Evolutionary conservation across 2,888 invertebrate genomes (phyloP), one percentile per base, ranked within the genome.

Genomic region (Buathra laborator): DNA sequence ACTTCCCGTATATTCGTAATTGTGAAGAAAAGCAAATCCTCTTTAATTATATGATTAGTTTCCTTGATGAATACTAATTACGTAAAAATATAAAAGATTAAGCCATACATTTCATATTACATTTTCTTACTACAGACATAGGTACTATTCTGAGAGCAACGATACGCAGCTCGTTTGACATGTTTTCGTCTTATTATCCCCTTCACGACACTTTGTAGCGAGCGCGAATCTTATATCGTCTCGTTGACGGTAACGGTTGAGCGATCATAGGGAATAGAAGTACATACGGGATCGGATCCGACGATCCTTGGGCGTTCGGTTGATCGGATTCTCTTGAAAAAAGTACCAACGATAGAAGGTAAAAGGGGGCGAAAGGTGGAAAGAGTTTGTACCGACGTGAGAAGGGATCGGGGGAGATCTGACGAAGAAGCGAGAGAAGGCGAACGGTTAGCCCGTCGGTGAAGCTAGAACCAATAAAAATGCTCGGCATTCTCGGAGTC

Each of bases 401-500:
- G 68, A 68, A 70, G 87, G 87, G 87, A 90, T 85, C 87, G 86
- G 82, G 78, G 83, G 85, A 80, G 32, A 56, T 37, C 56, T 10
- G 62, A 51, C 56, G 32, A 44, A 64, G 59, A 64, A 67, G 37
- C 37, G 66, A 56, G 67, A 82, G 72, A 74, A 67, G 71, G 53
- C 29, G 75, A 84, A 77, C 77, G 86, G 74, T 76, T 81, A 71
- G 74, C 83, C 74, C 81, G 79, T 82, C 76, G 76, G 66, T 53
- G 56, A 53, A 67, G 83, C 86, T 87, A 86, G 89, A 91, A 90
- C 91, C 90, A 92, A 92, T 92, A 92, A 92, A 93, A 94, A 94
- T 94, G 92, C 91, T 88, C 92, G 89, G 88, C 92, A 93, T 93
- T 93, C 93, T 91, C 90, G 86, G 87, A 88, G 89, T 89, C 91